These are phyloP conservation scores for Sparidentex hasta DNA, from an alignment of 2,797 vertebrate species.

Conservation along the genomic window DNA sequence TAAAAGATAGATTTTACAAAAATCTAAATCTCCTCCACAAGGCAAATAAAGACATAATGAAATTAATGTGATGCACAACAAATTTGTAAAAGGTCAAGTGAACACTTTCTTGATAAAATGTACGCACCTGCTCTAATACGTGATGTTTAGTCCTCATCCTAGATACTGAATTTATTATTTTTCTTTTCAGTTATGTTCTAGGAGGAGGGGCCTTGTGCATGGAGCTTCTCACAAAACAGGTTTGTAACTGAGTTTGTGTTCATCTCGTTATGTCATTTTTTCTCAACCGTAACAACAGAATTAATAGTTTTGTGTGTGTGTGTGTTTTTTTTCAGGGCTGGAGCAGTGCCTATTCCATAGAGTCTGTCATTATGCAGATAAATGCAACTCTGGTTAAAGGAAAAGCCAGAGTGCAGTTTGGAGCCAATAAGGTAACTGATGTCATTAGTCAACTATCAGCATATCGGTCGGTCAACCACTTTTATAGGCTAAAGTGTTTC, in stretches of 20 bases:
- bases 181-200: conserved; percentile 91
- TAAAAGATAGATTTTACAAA: background rate
- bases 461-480: background rate
- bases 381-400: conserved; percentile 99
- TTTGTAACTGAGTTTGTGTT: conserved; percentile 53
- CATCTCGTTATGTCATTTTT: background rate
- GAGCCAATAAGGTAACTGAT: conserved; percentile 96
- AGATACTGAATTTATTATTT: background rate
- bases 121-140: background rate
- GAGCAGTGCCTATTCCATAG: conserved; percentile 99
- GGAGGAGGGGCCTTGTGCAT: conserved; percentile 98
- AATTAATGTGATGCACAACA: conserved; percentile 16
- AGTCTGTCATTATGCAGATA: conserved; percentile 99
- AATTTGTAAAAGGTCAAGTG: conserved; percentile 16
- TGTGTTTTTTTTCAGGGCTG: conserved; percentile 88
- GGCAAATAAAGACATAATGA: background rate
- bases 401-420: conserved; percentile 98
- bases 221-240: conserved; percentile 99
- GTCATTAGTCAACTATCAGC: background rate
- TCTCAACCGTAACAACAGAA: background rate
- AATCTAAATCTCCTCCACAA: background rate
- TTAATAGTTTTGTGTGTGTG: background rate
- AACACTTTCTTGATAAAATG: conserved; percentile 25
- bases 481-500: background rate
- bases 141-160: background rate